Evolutionary conservation across 2,113 vertebrate species (phyloP).

Genomic region (Burhinus oedicnemus): DNA sequence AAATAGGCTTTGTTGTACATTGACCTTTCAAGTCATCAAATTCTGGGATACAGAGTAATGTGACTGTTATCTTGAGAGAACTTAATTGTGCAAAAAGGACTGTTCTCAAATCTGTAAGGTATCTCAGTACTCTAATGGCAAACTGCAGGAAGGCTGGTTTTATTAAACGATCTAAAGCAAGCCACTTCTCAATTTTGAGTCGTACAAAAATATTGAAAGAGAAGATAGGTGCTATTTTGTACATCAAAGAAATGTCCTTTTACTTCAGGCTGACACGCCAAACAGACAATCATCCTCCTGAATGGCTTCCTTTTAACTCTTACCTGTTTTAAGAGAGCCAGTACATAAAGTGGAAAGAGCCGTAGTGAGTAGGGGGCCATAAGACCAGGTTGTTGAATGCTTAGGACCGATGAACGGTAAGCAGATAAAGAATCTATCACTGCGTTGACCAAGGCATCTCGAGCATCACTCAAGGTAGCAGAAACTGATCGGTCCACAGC

Average conservation of each 20-base stretch:
- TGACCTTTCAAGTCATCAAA: not conserved
- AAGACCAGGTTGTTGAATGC: slow-evolving; percentile 90
- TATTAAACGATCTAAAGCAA: not conserved
- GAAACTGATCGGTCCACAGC: slow-evolving; percentile 92
- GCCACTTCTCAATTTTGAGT: not conserved
- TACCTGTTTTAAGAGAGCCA: slow-evolving; percentile 95
- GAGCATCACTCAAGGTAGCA: slow-evolving; percentile 90
- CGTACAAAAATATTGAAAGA: not conserved
- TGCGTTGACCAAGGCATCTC: slow-evolving; percentile 93
- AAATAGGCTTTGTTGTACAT: not conserved
- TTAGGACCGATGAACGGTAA: slow-evolving; percentile 85
- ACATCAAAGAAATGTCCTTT: not conserved
- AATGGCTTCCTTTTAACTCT: not conserved
- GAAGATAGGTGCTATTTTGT: not conserved
- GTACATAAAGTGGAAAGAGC: slow-evolving; percentile 89
- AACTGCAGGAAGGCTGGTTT: not conserved
- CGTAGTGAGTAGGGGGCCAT: slow-evolving; percentile 86
- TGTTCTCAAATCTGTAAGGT: not conserved
- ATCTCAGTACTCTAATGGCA: not conserved
- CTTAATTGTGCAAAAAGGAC: not conserved
- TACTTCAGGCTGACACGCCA: not conserved
- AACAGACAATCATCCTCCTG: not conserved
- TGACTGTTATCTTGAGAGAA: not conserved
- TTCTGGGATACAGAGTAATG: not conserved
- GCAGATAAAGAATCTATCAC: slow-evolving; percentile 89